A percentile compares a stretch with the other conserved stretches of the same genome.
Conservation (phyloP, 2,113 vertebrate species). For the Tetraodon nigroviridis region DNA sequence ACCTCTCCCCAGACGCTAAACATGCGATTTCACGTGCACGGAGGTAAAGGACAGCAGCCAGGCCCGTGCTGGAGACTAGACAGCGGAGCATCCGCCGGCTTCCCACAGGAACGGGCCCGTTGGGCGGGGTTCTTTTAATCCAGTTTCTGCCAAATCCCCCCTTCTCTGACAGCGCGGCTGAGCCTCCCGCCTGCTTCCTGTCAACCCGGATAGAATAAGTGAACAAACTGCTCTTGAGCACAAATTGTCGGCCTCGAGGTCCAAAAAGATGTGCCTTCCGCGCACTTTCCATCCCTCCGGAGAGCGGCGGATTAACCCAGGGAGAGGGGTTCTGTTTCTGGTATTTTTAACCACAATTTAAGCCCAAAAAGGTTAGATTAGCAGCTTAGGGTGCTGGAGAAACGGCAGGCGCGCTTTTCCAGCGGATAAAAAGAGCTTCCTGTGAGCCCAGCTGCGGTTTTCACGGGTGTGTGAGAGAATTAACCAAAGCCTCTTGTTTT, state of each 20-base stretch:
- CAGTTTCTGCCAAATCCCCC: constrained; percentile 43
- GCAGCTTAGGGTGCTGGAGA: constrained; percentile 43
- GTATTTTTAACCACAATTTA: constrained; percentile 36
- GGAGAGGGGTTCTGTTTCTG: constrained; percentile 8
- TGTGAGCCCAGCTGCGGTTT: too few species aligned
- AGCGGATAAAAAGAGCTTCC: constrained; percentile 43
- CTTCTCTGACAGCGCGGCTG: constrained; percentile 33
- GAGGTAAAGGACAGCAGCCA: too few species aligned
- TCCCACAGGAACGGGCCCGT: constrained; percentile 15
- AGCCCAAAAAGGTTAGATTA: constrained; percentile 59
- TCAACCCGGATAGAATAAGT: constrained; percentile 46
- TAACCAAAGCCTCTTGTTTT: constrained; percentile 40
- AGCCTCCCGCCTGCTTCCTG: constrained; percentile 35
- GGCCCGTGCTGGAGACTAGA: too few species aligned
- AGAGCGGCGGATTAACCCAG: too few species aligned
- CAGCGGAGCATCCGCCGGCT: constrained; percentile 1
- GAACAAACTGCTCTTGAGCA: constrained; percentile 27
- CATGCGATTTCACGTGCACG: constrained; percentile 6
- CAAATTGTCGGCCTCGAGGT: constrained; percentile 7
- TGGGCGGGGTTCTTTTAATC: constrained; percentile 27
- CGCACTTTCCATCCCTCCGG: neutral
- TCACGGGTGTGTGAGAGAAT: too few species aligned
- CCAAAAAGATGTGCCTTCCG: neutral
- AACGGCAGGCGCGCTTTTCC: constrained; percentile 26
- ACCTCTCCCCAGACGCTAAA: too few species aligned